A percentile compares a stretch with the other conserved stretches of the same genome.
Conservation (phyloP, 1,140 invertebrate species). For the Hylyphantes graminicola region DNA sequence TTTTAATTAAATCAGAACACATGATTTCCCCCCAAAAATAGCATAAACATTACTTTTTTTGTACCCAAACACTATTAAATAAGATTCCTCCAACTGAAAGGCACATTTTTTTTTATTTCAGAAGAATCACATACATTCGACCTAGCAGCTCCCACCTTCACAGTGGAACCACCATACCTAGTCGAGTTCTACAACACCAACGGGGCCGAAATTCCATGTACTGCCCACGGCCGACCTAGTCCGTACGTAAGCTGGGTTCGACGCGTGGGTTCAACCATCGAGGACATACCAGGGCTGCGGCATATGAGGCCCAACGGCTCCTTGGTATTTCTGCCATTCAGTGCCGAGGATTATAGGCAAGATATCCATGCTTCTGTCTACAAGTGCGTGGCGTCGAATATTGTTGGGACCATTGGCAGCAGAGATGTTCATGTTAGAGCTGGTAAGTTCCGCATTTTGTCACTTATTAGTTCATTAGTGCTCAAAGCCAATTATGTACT, state of each 20-base stretch:
- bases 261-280: constrained; percentile 67
- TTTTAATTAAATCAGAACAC: too few species aligned
- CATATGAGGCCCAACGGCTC: constrained; percentile 72
- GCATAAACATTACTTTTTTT: too few species aligned
- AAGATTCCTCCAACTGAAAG: not conserved
- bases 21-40: too few species aligned
- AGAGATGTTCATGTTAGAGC: constrained; percentile 92
- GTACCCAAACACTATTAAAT: too few species aligned
- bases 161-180: constrained; percentile 42
- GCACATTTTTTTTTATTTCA: not conserved
- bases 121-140: constrained; percentile 13
- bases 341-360: constrained; percentile 68
- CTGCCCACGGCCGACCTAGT: constrained; percentile 91
- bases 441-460: too few species aligned
- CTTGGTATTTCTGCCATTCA: constrained; percentile 67
- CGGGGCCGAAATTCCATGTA: constrained; percentile 75
- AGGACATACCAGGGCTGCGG: constrained; percentile 75
- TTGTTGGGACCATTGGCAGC: constrained; percentile 89
- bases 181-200: constrained; percentile 57
- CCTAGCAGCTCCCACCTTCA: constrained; percentile 44
- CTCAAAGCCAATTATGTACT: too few species aligned
- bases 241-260: constrained; percentile 91
- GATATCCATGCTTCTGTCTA: constrained; percentile 72
- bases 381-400: constrained; percentile 88
- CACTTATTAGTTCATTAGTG: too few species aligned